phyloP scores from a whole-genome alignment of 2,113 vertebrate species.

The Mastomys coucha region DNA sequence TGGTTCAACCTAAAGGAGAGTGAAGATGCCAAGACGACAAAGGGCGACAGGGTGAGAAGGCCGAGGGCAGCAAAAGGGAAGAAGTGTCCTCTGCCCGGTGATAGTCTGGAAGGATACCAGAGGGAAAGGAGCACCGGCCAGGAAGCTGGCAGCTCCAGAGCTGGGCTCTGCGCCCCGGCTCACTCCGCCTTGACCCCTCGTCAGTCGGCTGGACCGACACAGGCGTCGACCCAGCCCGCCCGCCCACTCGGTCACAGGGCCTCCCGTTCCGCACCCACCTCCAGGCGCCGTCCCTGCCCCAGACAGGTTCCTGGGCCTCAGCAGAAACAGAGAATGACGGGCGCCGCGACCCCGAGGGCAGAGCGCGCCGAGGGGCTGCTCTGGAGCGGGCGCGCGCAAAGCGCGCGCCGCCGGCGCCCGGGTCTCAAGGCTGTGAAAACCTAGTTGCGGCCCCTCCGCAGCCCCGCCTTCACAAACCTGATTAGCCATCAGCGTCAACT shows the following conservation, averaged over 20 bases:
- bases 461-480: constrained; percentile 22
- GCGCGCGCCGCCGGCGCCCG: neutral
- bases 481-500: neutral
- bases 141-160: neutral
- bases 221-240: constrained; percentile 3
- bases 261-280: constrained; percentile 75
- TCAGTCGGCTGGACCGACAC: neutral
- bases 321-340: neutral
- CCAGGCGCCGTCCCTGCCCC: constrained; percentile 59
- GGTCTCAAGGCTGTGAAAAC: neutral
- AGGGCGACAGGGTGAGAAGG: constrained; percentile 10
- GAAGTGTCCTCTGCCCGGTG: neutral
- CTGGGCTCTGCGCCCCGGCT: neutral
- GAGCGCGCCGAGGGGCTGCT: neutral
- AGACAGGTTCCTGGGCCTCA: neutral
- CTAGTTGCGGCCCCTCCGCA: neutral
- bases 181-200: neutral
- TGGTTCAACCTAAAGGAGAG: neutral
- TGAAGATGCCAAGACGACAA: constrained; percentile 60
- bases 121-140: neutral
- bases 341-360: constrained; percentile 10
- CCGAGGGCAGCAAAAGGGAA: neutral
- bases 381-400: constrained; percentile 46
- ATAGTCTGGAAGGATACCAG: neutral
- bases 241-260: neutral